Conservation (phyloP, 2,113 vertebrate genomes). For the Cisticola juncidis region DNA sequence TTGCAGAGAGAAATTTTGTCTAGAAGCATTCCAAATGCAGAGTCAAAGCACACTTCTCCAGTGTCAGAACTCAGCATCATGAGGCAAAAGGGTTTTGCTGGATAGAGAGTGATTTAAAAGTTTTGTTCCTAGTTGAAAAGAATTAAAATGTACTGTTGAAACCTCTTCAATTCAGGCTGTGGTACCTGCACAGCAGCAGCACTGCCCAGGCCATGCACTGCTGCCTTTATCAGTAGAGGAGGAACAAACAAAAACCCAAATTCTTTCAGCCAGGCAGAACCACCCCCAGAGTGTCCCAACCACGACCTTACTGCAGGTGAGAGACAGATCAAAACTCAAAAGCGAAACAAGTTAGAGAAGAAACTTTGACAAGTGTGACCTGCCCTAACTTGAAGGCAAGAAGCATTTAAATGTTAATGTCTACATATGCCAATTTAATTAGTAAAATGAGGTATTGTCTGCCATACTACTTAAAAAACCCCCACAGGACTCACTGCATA, state of each 20-base stretch:
- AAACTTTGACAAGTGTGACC: background rate
- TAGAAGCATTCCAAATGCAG: background rate
- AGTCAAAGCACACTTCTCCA: background rate
- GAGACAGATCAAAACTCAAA: background rate
- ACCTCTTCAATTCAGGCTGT: background rate
- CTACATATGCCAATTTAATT: background rate
- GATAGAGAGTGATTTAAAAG: background rate
- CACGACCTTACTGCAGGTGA: background rate
- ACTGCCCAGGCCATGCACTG: fast-evolving
- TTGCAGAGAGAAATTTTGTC: background rate
- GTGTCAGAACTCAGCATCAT: background rate
- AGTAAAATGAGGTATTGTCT: background rate
- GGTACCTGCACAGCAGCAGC: background rate
- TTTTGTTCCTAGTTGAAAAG: background rate
- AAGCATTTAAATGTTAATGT: background rate
- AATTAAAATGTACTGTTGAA: background rate
- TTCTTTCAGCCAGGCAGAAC: background rate
- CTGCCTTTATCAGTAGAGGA: background rate
- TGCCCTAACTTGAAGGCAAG: background rate
- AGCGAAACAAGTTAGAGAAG: background rate
- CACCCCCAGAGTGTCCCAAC: background rate
- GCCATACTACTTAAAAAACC: background rate
- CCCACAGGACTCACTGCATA: background rate
- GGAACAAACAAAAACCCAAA: background rate
- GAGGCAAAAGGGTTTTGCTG: background rate